These are phyloP conservation scores for Dendroctonus ponderosae DNA, from an alignment of 1,140 invertebrate species.

Conservation along the genomic window DNA sequence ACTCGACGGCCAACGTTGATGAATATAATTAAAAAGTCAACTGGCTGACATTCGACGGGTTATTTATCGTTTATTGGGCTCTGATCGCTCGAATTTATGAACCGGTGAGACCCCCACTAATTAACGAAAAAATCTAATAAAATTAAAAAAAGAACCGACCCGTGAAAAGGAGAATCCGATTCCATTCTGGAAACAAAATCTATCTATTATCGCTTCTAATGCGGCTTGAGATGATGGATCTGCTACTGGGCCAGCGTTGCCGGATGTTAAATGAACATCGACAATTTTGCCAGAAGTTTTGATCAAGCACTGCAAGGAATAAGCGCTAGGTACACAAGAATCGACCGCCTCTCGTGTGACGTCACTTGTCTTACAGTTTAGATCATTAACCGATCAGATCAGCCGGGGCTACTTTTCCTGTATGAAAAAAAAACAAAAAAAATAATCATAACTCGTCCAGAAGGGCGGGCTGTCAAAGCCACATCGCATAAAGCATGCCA, in stretches of 20 bases:
- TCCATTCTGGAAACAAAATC: not conserved
- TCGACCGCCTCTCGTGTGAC: not conserved
- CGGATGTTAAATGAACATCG: too few relatives aligned
- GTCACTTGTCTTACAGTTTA: not conserved
- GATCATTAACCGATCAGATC: not conserved
- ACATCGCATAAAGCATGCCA: conserved; percentile 25
- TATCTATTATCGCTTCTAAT: not conserved
- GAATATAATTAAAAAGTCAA: conserved; percentile 37
- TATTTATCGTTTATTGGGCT: conserved; percentile 30
- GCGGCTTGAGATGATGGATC: not conserved
- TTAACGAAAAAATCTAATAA: conserved; percentile 19
- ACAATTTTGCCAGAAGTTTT: not conserved
- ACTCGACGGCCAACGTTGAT: conserved; percentile 15
- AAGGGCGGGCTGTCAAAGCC: conserved; percentile 22
- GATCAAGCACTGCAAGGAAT: not conserved
- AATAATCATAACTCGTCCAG: not conserved
- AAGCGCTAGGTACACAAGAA: not conserved
- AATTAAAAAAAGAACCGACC: not conserved
- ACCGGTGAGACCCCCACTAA: conserved; percentile 31
- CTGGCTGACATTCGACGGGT: conserved; percentile 26
- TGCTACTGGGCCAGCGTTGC: too few relatives aligned
- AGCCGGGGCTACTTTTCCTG: not conserved
- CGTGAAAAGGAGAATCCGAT: not conserved
- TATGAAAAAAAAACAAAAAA: not conserved
- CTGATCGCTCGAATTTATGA: conserved; percentile 32